Conservation (phyloP, 2,888 invertebrate species). For the Nephrocerus scutellatus region DNA sequence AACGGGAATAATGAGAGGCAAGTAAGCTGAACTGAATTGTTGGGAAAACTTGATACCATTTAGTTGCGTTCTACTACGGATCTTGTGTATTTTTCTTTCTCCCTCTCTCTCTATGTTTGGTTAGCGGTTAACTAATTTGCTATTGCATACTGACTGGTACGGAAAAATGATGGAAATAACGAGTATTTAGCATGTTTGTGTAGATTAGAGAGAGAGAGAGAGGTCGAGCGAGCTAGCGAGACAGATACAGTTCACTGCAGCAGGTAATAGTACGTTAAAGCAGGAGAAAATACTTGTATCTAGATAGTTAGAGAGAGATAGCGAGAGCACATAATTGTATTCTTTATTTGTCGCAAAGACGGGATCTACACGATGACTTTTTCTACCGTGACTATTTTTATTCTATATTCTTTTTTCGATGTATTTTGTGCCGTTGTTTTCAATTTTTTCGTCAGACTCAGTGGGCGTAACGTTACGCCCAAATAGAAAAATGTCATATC, state of each 20-base stretch:
- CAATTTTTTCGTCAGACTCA: background rate
- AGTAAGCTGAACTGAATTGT: conserved; percentile 47
- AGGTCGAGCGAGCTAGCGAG: too few relatives aligned
- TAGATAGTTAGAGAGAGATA: conserved; percentile 31
- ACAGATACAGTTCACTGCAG: conserved; percentile 19
- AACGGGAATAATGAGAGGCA: conserved; percentile 47
- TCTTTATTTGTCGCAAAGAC: background rate
- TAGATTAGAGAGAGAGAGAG: conserved; percentile 8
- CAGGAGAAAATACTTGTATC: conserved; percentile 42
- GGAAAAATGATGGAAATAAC: background rate
- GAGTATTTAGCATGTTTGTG: background rate
- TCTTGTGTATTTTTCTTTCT: conserved; percentile 20
- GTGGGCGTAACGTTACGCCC: too few relatives aligned
- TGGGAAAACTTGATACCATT: conserved; percentile 48
- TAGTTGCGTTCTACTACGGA: conserved; percentile 14
- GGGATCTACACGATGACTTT: background rate
- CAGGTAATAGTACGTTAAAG: conserved; percentile 31
- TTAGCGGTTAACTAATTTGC: too few relatives aligned
- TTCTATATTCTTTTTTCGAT: background rate
- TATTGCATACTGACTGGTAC: background rate
- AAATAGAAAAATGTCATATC: too few relatives aligned
- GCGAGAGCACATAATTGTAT: too few relatives aligned
- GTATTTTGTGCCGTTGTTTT: conserved; percentile 3
- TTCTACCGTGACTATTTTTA: conserved; percentile 14
- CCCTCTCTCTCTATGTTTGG: conserved; percentile 7